Conservation (phyloP, 2,888 invertebrate species). For the Tetragonula carbonaria region DNA sequence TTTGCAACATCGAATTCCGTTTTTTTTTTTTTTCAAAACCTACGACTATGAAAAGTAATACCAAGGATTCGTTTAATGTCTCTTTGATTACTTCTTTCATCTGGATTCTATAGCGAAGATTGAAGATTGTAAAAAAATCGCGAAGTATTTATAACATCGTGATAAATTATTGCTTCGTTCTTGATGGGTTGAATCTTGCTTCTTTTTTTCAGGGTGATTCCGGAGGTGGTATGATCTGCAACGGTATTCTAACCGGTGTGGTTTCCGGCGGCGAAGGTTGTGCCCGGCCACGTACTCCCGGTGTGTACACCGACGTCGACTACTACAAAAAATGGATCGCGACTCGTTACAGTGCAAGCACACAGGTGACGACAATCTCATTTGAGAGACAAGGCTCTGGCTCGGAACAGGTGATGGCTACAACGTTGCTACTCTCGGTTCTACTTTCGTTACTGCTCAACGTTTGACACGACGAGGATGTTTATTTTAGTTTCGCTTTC, state of each 20-base stretch:
- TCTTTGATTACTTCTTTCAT: no score
- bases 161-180: no score
- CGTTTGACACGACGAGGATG: not conserved
- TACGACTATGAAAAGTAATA: no score
- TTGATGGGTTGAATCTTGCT: not conserved
- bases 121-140: no score
- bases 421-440: not conserved
- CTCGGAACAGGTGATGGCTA: not conserved
- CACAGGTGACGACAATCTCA: rapidly evolving
- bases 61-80: no score
- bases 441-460: not conserved
- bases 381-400: not conserved
- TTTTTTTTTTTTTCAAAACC: no score
- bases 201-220: conserved; percentile 78
- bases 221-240: conserved; percentile 79
- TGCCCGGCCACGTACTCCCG: conserved; percentile 74
- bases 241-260: conserved; percentile 72
- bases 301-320: conserved; percentile 75
- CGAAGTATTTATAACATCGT: no score
- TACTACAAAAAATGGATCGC: conserved; percentile 74
- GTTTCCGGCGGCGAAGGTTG: conserved; percentile 80
- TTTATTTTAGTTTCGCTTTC: not conserved
- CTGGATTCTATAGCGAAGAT: no score
- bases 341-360: not conserved
- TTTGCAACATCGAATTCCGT: no score